A percentile compares a stretch with the other conserved stretches of the same genome.
Conservation (phyloP, 2,113 vertebrate species). For the Lycaon pictus region DNA sequence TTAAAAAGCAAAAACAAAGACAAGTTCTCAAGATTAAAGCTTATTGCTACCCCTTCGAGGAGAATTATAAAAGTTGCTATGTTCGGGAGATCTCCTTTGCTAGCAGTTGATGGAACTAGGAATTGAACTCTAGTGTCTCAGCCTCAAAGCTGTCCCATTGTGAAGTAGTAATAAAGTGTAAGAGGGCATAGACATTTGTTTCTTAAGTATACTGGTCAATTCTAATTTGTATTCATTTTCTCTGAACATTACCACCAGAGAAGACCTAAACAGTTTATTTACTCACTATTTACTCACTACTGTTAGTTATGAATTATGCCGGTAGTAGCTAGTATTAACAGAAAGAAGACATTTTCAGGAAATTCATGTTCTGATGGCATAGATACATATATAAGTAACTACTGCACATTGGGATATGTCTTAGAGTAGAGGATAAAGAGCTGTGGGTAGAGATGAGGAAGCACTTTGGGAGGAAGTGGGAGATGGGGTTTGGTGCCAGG, state of each 20-base stretch:
- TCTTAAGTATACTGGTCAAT: not conserved
- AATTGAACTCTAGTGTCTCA: conserved; percentile 35
- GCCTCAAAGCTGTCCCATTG: not conserved
- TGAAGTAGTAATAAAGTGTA: conserved; percentile 1
- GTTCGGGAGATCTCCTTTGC: not conserved
- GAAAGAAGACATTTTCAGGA: not conserved
- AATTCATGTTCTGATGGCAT: not conserved
- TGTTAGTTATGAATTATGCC: not conserved
- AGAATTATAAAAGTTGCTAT: not conserved
- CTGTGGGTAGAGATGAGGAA: conserved; percentile 25
- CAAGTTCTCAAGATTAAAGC: not conserved
- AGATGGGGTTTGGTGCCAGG: not conserved
- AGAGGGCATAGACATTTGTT: not conserved
- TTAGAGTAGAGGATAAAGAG: not conserved
- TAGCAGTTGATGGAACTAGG: not conserved
- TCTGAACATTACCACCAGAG: not conserved
- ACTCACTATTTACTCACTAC: not conserved
- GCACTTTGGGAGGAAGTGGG: not conserved
- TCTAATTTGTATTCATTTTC: conserved; percentile 49
- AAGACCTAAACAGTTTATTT: not conserved
- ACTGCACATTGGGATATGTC: not conserved
- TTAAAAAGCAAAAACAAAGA: not conserved
- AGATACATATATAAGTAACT: conserved; percentile 21
- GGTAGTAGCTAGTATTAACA: not conserved
- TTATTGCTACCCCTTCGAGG: not conserved